Percentiles rank a stretch among this genome's conserved stretches.
Conservation (phyloP, 2,113 vertebrate genomes). For the Rattus norvegicus region GRCr8 NC_086020.1:58406501-58407000, state of each 20-base stretch:
- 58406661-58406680: background rate
- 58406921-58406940: background rate
- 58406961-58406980: background rate
- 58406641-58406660: background rate
- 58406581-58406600: background rate
- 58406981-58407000: background rate
- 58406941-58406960: background rate
- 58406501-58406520: background rate
- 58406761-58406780: background rate
- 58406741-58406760: conserved; percentile 5
- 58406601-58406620: background rate
- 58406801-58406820: background rate
- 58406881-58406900: background rate
- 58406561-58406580: background rate
- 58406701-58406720: background rate
- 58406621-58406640: background rate
- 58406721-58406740: background rate
- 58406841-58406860: background rate
- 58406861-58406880: background rate
- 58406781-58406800: background rate
- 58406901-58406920: background rate
- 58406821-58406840: background rate
- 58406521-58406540: background rate
- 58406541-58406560: background rate
- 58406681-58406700: background rate